These are phyloP conservation scores for Cacatua alba DNA, from an alignment of 2,113 vertebrate genomes.

Conservation along the genomic window DNA sequence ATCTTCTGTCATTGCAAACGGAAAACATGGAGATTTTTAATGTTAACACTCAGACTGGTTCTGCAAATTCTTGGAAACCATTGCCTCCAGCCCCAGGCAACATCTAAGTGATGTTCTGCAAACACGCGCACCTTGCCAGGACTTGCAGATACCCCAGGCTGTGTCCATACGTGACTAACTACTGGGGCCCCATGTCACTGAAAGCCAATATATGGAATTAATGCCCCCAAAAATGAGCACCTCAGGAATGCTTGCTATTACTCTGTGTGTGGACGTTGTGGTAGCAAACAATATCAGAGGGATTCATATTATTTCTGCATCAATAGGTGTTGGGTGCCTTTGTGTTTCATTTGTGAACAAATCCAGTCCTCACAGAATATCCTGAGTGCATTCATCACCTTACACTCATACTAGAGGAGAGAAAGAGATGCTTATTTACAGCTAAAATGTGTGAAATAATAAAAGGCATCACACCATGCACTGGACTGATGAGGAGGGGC, in stretches of 20 bases:
- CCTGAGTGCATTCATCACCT: background rate
- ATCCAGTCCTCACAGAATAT: background rate
- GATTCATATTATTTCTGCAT: background rate
- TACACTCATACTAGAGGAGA: background rate
- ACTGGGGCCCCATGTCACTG: background rate
- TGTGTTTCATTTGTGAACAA: background rate
- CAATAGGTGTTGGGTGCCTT: background rate
- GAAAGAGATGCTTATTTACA: background rate
- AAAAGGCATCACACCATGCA: background rate
- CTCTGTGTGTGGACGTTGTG: background rate
- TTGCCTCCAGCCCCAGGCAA: background rate
- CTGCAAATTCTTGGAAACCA: conserved; percentile 9
- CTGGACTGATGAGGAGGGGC: background rate
- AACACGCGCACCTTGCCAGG: background rate
- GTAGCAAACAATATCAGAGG: background rate
- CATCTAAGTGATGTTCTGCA: background rate
- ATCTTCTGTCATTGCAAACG: conserved; percentile 1
- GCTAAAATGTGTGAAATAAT: background rate
- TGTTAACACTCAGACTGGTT: background rate
- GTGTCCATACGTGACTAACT: background rate
- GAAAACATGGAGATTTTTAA: conserved; percentile 8
- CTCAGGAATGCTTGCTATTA: background rate
- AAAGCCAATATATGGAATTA: background rate
- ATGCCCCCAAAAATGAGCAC: background rate
- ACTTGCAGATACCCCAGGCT: background rate